Base-by-base conservation (phyloP, 1,140 invertebrate species). In the Drosophila saltans region DNA sequence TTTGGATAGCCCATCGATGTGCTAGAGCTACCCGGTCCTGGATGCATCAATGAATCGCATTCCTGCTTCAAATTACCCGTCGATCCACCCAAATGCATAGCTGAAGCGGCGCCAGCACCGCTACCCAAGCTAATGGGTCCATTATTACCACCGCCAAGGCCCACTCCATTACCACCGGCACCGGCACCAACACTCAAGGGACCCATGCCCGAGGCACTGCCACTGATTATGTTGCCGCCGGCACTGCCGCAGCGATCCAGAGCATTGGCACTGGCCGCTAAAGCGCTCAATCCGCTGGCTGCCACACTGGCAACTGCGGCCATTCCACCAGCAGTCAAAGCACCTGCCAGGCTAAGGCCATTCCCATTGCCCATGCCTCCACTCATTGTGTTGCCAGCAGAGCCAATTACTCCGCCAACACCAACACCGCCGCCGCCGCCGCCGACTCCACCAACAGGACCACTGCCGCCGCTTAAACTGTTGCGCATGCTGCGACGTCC, bases 11-110 rank as follows among this genome's bases (percentile, higher is more conserved):
- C 84, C 72, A 92, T 69, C 16, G 61, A 66, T 41, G 82, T 61
- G 2, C 81, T 75, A 10, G 77, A 80, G 66, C 84, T 80, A 66
- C 91, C 91, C 58, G 85, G 66, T 64, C 91, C 88, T 40, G 91
- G 71, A 64, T 92, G 91, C 91, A 92, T 92, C 28, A 92, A 60
- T 21, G 91, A 92, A 66, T 92, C 91, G 80, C 91, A 92, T 69
- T 92, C 91, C 48, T 92, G 91, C 62, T 92, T 92, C 57, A 92
- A 26, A 61, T 75, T 92, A 58, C 85, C 78, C 5, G 79, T 90
- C 7, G 84, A 90, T 10, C 90, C 82, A 64, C 83, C 80, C 70
- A 91, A 57, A 59, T 90, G 79, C 43, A 81, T 70, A 43, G 79
- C 70, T 65, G 69, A 70, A 57, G 79, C 72, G 69, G 69, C 81